Conservation (phyloP, 2,888 invertebrate genomes). For the Mechanitis messenoides region DNA sequence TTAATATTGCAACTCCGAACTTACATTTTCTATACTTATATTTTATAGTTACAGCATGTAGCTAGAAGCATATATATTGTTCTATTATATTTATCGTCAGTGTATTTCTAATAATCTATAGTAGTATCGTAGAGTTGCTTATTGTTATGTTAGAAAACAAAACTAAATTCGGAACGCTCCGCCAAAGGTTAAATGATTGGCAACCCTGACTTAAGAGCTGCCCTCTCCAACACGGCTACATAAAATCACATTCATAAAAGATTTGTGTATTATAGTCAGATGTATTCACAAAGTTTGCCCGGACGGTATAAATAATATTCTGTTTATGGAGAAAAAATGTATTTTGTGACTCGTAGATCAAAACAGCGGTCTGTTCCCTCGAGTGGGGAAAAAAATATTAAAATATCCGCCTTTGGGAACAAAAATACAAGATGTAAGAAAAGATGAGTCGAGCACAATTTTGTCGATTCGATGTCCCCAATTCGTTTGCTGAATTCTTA, state of each 20-base stretch:
- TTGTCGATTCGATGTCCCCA: conserved; percentile 71
- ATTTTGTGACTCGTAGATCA: conserved; percentile 60
- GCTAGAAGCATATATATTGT: not conserved
- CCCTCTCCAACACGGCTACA: conserved; percentile 33
- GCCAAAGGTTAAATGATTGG: conserved; percentile 9
- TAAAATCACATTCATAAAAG: conserved; percentile 54
- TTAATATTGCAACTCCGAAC: not conserved
- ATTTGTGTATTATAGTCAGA: conserved; percentile 51
- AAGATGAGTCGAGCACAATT: conserved; percentile 70
- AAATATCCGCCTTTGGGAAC: conserved; percentile 60
- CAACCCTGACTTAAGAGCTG: conserved; percentile 33
- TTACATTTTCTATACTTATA: too few species aligned
- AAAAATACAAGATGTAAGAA: conserved; percentile 64
- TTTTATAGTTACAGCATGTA: too few species aligned
- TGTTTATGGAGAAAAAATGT: conserved; percentile 52
- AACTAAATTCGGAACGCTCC: conserved; percentile 1
- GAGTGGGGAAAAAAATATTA: conserved; percentile 55
- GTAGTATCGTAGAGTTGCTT: not conserved
- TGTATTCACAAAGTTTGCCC: conserved; percentile 51
- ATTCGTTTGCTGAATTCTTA: conserved; percentile 72
- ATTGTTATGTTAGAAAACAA: not conserved
- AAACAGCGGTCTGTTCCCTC: conserved; percentile 59
- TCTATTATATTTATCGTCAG: not conserved
- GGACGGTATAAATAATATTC: conserved; percentile 47
- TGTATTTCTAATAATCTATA: not conserved